These are phyloP conservation scores for Morone chrysops DNA, from an alignment of 2,113 vertebrate genomes.

Conservation along the genomic window DNA sequence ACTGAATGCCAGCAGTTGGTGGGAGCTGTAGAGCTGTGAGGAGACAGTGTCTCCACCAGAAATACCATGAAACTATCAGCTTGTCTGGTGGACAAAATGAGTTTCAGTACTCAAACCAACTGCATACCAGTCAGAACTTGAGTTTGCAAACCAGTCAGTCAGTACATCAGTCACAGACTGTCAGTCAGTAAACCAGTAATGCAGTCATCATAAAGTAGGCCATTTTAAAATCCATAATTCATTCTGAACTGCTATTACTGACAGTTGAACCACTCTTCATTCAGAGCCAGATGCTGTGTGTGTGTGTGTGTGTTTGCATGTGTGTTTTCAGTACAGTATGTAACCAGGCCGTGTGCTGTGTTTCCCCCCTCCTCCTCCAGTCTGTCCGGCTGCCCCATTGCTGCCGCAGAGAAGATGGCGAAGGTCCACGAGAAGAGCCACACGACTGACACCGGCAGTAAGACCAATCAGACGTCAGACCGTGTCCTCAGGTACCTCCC, in stretches of 20 bases:
- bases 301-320: constrained; percentile 21
- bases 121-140: background rate
- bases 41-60: background rate
- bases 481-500: constrained; percentile 94
- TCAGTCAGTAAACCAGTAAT: constrained; percentile 1
- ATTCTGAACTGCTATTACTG: constrained; percentile 38
- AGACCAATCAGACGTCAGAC: constrained; percentile 97
- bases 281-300: constrained; percentile 47
- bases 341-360: constrained; percentile 49
- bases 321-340: constrained; percentile 21
- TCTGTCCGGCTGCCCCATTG: constrained; percentile 98
- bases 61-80: background rate
- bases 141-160: background rate
- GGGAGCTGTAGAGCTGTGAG: background rate
- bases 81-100: background rate
- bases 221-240: constrained; percentile 46
- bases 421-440: constrained; percentile 98
- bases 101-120: background rate
- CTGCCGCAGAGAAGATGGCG: constrained; percentile 97
- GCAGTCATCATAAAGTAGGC: constrained; percentile 34
- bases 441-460: constrained; percentile 88
- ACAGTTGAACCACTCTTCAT: constrained; percentile 29
- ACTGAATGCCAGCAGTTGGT: background rate
- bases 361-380: constrained; percentile 75
- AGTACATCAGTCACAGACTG: background rate